Evolutionary conservation across 2,888 invertebrate genomes (phyloP).

Genomic region (Deilephila elpenor): DNA sequence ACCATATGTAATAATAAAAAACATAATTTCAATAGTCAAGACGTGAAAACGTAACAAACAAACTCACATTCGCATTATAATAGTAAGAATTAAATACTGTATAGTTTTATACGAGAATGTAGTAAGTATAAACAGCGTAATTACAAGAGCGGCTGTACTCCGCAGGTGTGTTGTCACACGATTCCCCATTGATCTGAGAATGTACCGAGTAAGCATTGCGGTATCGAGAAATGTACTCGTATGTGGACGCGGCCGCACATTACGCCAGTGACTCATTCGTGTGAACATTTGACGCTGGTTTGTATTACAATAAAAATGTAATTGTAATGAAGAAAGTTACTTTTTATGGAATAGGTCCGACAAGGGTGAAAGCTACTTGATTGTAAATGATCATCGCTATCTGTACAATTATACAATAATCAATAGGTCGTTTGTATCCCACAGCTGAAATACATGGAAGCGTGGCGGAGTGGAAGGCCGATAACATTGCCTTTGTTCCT

Average conservation of each 20-base stretch:
- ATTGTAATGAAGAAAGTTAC: neutral
- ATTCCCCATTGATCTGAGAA: constrained; percentile 61
- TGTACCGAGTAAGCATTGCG: constrained; percentile 65
- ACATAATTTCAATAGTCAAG: no score
- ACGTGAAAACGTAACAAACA: no score
- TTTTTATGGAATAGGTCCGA: neutral
- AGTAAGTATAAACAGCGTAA: neutral
- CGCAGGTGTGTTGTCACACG: constrained; percentile 72
- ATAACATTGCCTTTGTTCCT: no score
- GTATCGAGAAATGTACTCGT: constrained; percentile 61
- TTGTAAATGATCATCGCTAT: neutral
- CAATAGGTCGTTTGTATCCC: neutral
- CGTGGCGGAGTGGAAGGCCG: no score
- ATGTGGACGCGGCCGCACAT: constrained; percentile 16
- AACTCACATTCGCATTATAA: no score
- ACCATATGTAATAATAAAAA: no score
- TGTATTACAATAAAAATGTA: constrained; percentile 20
- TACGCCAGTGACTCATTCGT: constrained; percentile 15
- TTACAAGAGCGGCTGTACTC: constrained; percentile 11
- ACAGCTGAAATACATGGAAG: no score
- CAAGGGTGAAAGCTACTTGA: neutral
- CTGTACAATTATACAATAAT: neutral
- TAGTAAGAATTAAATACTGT: no score
- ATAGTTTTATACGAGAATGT: neutral
- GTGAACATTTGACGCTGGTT: constrained; percentile 11